Evolutionary conservation across 2,113 vertebrate genomes (phyloP).

Genomic region (Reinhardtius hippoglossoides): DNA sequence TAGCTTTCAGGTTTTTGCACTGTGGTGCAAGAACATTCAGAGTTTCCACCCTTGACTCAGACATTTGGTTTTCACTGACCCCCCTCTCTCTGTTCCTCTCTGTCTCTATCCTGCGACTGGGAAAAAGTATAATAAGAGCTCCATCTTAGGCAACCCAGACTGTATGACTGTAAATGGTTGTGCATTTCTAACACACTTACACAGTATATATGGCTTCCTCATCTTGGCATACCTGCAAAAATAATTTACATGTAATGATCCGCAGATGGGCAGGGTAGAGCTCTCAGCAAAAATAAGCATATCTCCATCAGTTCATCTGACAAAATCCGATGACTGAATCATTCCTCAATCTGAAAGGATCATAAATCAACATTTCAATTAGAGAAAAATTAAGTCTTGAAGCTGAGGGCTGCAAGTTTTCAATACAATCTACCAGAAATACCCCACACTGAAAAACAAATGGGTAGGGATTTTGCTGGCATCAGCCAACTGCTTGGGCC

Average conservation of each 20-base stretch:
- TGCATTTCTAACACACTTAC: constrained; percentile 24
- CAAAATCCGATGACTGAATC: constrained; percentile 40
- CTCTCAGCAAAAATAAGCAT: background rate
- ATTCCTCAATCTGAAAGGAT: constrained; percentile 37
- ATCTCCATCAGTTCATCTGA: constrained; percentile 24
- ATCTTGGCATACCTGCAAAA: background rate
- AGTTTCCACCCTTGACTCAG: constrained; percentile 83
- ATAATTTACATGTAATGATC: constrained; percentile 8
- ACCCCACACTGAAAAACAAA: constrained; percentile 28
- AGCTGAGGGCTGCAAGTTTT: constrained; percentile 39
- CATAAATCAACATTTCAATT: constrained; percentile 64
- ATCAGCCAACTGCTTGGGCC: constrained; percentile 46
- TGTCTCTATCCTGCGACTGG: constrained; percentile 15
- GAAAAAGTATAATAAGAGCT: constrained; percentile 35
- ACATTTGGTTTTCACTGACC: constrained; percentile 39
- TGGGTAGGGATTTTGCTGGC: constrained; percentile 28
- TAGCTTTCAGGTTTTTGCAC: constrained; percentile 80
- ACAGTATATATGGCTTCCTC: constrained; percentile 17
- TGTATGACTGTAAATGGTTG: constrained; percentile 27
- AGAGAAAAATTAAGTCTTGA: constrained; percentile 11
- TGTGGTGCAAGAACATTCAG: constrained; percentile 80
- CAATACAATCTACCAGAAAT: constrained; percentile 24
- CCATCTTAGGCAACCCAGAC: constrained; percentile 44
- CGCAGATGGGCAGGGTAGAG: constrained; percentile 42
- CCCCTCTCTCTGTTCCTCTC: constrained; percentile 28